Conservation (phyloP, 2,888 invertebrate genomes). For the Chrysodeixis includens region DNA sequence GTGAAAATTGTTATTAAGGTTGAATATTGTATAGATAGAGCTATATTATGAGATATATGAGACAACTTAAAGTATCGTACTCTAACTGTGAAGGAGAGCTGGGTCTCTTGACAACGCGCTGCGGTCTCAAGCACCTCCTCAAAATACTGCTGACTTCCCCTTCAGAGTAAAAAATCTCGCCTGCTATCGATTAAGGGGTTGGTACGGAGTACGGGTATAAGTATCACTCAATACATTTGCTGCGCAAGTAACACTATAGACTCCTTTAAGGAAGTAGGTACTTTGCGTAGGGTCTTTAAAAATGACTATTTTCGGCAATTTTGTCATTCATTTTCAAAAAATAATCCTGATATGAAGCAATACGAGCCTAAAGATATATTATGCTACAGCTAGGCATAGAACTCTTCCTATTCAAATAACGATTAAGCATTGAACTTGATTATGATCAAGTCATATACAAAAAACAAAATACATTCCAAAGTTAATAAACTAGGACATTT, state of each 20-base stretch:
- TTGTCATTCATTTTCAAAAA: too few species aligned
- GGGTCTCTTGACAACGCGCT: conserved; percentile 11
- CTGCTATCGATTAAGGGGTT: conserved; percentile 3
- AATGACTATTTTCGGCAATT: neutral
- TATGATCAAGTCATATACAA: too few species aligned
- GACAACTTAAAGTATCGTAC: conserved; percentile 13
- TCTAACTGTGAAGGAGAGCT: neutral
- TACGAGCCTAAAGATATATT: too few species aligned
- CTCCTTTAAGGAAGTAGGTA: neutral
- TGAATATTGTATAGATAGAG: neutral
- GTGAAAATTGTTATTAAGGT: neutral
- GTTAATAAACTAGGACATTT: too few species aligned
- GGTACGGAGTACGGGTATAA: conserved; percentile 17
- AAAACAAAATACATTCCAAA: too few species aligned
- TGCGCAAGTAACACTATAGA: neutral
- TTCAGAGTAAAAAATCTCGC: conserved; percentile 6
- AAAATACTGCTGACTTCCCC: conserved; percentile 12
- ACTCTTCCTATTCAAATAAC: too few species aligned
- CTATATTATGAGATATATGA: conserved; percentile 7
- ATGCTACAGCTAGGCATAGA: too few species aligned
- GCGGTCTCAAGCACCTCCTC: conserved; percentile 21
- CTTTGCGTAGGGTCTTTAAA: neutral
- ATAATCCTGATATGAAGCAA: too few species aligned
- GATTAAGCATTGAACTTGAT: too few species aligned
- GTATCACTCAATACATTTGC: conserved; percentile 1